Base-by-base conservation (phyloP, 2,113 vertebrate species). In the Syngnathus typhle region DNA sequence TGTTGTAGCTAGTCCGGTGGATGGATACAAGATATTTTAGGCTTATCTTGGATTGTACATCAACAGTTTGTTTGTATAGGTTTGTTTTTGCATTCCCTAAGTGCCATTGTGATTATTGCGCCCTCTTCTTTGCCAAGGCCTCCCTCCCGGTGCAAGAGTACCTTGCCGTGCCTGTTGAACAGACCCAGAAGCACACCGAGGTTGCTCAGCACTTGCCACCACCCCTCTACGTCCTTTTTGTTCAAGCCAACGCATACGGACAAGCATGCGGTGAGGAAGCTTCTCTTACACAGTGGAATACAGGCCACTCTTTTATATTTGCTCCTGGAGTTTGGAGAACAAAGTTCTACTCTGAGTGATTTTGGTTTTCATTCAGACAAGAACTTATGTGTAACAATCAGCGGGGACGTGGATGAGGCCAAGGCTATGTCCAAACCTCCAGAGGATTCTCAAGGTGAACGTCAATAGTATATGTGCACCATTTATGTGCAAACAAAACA, bases 141-240 rank as follows among this genome's bases (percentile, higher is more conserved):
- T 98, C 97, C 15, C 84, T 98, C 23, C 97, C 97, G 0, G 95
- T 99, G 71, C 97, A 99, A 75, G 94, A 98, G 64, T 99, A 95
- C 61, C 89, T 99, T 68, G 93, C 95, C 56, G 96, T 99, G 95
- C 97, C 97, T 0, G 98, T 93, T 0, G 95, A 98, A 86, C 95
- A 95, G 81, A 93, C 93, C 0, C 96, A 96, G 91, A 99, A 96
- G 75, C 96, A 98, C 72, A 93, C 95, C 0, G 97, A 99, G 84
- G 89, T 93, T 0, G 95, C 95, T 5, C 93, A 94, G 0, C 96
- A 98, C 78, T 91, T 98, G 70, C 96, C 96, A 0, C 95, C 97
- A 0, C 93, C 97, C 1, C 94, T 99, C 39, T 98, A 98, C 0
- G 96, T 98, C 19, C 91, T 98, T 61, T 94, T 98, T 63, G 96